Evolutionary conservation across 2,888 invertebrate genomes (phyloP), one percentile per base, ranked within the genome.

Genomic region (Desoria tigrina): DNA sequence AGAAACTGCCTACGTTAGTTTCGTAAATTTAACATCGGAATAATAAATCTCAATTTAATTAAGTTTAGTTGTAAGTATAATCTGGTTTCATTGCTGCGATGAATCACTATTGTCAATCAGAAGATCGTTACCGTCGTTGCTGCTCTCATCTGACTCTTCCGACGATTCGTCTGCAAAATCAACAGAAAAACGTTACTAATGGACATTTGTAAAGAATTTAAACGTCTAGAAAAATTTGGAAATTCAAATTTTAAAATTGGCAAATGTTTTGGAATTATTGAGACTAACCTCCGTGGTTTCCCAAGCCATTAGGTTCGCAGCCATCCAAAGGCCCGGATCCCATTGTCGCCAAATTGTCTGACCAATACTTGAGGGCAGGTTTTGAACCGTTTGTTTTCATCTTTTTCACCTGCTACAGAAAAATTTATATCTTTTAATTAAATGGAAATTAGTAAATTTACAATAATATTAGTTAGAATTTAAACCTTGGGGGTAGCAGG

Each of bases 341-440:
- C 86, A 84, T 72, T 85, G 86, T 77, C 81, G 87, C 86, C 71
- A 88, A 84, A 60, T 86, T 88, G 74, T 88, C 88, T 0, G 88
- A 87, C 89, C 89, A 89, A 78, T 88, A 89, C 74, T 89, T 80
- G 78, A 88, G 85, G 77, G 86, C 85, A 68, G 87, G 84, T 14
- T 85, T 84, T 18, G 76, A 78, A 61, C 79, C 78, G 61, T 79
- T 80, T 0, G 81, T 79, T 71, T 81, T 81, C 66, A 81, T 80
- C 68, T 83, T 84, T 71, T 83, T 79, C 3, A 73, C 74, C 75
- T 75, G 42, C 14, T 53, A 27, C 42, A 26, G 6, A 45, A 14
- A n/a, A 55, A 63, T 28, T 23, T 32, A n/a, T n/a, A n/a, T n/a
- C n/a, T n/a, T 2, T 26, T 39, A 28, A 56, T 55, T 61, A 32